Evolutionary conservation across 37 sponge, comb jelly and placozoan genomes (phyloP).

Genomic region (Oscarella lobularis): DNA sequence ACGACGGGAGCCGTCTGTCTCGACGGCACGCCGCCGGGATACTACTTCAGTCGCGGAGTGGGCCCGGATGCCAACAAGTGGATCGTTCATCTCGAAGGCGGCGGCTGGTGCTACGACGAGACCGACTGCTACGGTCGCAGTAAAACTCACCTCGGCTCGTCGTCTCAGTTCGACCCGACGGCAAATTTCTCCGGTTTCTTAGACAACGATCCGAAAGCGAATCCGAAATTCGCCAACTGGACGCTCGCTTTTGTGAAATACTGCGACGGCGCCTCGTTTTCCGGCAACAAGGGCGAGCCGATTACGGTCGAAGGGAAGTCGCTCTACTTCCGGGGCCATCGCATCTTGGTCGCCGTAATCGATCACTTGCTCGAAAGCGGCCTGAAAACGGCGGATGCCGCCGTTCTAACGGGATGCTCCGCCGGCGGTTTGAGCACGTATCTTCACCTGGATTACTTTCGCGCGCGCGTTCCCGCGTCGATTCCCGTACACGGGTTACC

Average conservation of each 20-base stretch:
- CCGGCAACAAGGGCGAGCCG: slow-evolving; percentile 18
- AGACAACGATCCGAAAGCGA: slow-evolving; percentile 20
- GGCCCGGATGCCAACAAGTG: slow-evolving; percentile 29
- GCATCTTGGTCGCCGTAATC: slow-evolving; percentile 20
- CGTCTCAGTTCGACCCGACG: slow-evolving; percentile 24
- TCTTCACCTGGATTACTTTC: slow-evolving; percentile 46
- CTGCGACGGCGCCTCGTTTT: slow-evolving; percentile 78
- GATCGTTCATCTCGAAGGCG: slow-evolving; percentile 63
- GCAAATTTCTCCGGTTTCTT: slow-evolving; percentile 31
- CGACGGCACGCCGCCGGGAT: slow-evolving; percentile 73
- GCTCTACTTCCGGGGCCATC: slow-evolving; percentile 4
- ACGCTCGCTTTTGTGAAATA: slow-evolving; percentile 54
- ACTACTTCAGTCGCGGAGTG: slow-evolving; percentile 11
- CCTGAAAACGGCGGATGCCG: slow-evolving; percentile 34
- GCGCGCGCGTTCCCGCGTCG: not conserved
- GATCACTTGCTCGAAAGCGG: not conserved
- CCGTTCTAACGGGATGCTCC: slow-evolving; percentile 74
- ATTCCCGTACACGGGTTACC: slow-evolving; percentile 12
- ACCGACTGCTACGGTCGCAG: slow-evolving; percentile 41
- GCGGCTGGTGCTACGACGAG: slow-evolving; percentile 55
- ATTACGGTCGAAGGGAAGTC: not conserved
- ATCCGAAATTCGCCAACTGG: slow-evolving; percentile 62
- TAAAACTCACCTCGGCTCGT: slow-evolving; percentile 50
- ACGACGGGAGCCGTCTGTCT: slow-evolving; percentile 65
- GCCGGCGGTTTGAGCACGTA: slow-evolving; percentile 77